Conservation (phyloP, 1,140 invertebrate species). For the Euwallacea similis region DNA sequence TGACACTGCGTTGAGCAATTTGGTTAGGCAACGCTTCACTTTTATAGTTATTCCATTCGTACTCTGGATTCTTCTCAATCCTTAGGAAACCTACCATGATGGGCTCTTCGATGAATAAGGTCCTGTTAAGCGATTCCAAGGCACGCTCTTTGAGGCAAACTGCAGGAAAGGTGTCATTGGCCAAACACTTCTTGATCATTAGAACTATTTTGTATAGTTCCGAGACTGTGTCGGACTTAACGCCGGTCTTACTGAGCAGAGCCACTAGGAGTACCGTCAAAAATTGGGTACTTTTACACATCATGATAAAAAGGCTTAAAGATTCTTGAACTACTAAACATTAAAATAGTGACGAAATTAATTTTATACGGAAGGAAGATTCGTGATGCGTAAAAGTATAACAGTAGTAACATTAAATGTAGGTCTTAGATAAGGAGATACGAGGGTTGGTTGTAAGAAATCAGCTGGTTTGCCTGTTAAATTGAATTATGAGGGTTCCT, state of each 20-base stretch:
- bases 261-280: not conserved
- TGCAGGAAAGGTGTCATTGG: constrained; percentile 47
- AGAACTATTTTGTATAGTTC: constrained; percentile 38
- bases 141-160: constrained; percentile 61
- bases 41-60: constrained; percentile 39
- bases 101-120: constrained; percentile 60
- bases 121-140: constrained; percentile 59
- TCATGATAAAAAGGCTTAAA: not conserved
- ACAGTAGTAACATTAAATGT: constrained; percentile 32
- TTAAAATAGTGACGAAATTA: constrained; percentile 7
- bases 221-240: constrained; percentile 23
- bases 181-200: constrained; percentile 53
- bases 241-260: constrained; percentile 1
- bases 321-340: constrained; percentile 20
- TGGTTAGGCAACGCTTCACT: constrained; percentile 40
- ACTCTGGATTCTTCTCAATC: constrained; percentile 57
- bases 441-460: not conserved
- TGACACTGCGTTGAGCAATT: constrained; percentile 40
- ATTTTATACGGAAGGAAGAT: constrained; percentile 35
- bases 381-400: constrained; percentile 33
- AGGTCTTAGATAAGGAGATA: constrained; percentile 3
- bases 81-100: constrained; percentile 61
- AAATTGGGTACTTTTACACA: not conserved
- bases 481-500: no score
- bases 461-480: no score